A percentile compares a stretch with the other conserved stretches of the same genome.
These are phyloP conservation scores for Coranthus polyacanthus DNA, from an alignment of 2,797 vertebrate genomes.

Conservation along the genomic window DNA sequence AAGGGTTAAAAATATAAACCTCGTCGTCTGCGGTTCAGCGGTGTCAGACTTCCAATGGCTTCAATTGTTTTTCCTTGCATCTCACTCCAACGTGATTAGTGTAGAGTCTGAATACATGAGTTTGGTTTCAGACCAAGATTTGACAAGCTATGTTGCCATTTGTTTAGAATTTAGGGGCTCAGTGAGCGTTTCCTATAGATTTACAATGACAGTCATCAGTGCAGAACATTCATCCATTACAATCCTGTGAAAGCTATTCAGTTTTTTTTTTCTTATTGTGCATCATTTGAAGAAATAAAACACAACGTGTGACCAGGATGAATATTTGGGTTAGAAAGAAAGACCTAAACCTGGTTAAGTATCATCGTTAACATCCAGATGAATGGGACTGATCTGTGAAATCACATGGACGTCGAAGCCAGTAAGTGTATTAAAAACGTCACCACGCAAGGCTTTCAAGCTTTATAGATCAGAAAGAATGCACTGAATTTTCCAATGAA, in stretches of 20 bases:
- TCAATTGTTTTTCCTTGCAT: background rate
- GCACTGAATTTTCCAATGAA: slow-evolving; percentile 6
- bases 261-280: too few species aligned
- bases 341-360: background rate
- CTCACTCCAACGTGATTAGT: slow-evolving; percentile 7
- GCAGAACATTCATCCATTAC: too few species aligned
- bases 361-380: background rate
- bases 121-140: slow-evolving; percentile 24
- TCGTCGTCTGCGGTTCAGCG: too few species aligned
- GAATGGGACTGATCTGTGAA: background rate
- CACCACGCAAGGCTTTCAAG: background rate
- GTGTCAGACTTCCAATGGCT: too few species aligned
- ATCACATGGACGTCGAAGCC: background rate
- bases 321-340: too few species aligned
- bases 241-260: too few species aligned
- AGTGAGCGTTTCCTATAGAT: slow-evolving; percentile 20
- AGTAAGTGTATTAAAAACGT: background rate
- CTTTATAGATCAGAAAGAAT: background rate
- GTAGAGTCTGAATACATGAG: background rate
- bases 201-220: slow-evolving; percentile 23
- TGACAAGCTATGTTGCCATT: slow-evolving; percentile 9
- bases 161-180: slow-evolving; percentile 18
- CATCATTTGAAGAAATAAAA: too few species aligned
- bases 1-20: too few species aligned
- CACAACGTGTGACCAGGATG: too few species aligned